Evolutionary conservation across 2,797 vertebrate genomes (phyloP), one percentile per base, ranked within the genome.

Genomic region (Odontamblyopus rebecca): DNA sequence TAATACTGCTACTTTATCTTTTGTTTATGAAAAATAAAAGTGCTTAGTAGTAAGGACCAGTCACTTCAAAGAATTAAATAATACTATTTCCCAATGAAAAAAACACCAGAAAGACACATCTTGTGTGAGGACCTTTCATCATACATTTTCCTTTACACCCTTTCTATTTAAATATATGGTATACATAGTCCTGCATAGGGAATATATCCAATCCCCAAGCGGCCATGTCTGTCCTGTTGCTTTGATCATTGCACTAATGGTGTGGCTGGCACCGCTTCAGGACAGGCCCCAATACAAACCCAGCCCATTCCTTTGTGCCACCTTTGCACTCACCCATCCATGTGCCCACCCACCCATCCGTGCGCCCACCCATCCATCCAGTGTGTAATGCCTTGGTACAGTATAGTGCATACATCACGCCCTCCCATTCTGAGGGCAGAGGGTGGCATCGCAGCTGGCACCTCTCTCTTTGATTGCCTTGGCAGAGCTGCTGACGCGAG

Each of bases 401-500:
- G 61, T 35, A 35, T 3, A 74, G 74, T 81, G 88, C 89, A 93
- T 93, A 89, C 85, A 92, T 93, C 92, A 93, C 72, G 61, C 75
- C 84, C 73, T 64, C n/a, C 32, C 19, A 13, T 48, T 15, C 54
- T n/a, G 54, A 56, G 23, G 61, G 73, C 70, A 75, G 77, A 80
- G 72, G 32, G 69, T n/a, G 81, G 71, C 84, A 80, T 84, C 79
- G 74, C 91, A 91, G 89, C 88, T 94, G 92, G 87, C 90, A 90
- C 88, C 92, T 93, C 92, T 93, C 83, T 88, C 70, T 13, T 78
- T 92, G 92, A 95, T 94, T 94, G 93, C 89, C 87, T 94, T 94
- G 93, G 94, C 92, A 93, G 77, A 71, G 67, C 13, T 48, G 83
- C 81, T 80, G 82, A 82, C 82, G 86, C 81, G 6, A 73, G 80